Evolutionary conservation across 2,113 vertebrate genomes (phyloP).

Genomic region (Siniperca knerii): DNA sequence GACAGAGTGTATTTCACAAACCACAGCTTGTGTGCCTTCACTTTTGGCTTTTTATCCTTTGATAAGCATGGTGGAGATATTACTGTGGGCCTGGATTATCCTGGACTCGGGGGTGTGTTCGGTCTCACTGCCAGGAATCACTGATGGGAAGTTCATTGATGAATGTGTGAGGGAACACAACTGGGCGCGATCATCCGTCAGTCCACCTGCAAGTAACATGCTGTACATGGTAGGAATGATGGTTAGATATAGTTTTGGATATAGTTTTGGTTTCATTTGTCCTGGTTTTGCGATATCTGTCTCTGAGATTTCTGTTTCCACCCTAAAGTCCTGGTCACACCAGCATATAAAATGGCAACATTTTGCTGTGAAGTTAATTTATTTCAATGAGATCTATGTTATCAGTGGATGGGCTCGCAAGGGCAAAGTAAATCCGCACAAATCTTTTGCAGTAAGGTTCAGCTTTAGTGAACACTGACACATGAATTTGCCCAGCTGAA

Average conservation of each 20-base stretch:
- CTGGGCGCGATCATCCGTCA: constrained; percentile 42
- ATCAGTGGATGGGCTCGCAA: not conserved
- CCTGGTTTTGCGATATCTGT: no score
- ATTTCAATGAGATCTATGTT: no score
- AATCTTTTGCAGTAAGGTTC: not conserved
- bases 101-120: not conserved
- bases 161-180: constrained; percentile 74
- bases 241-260: not conserved
- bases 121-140: constrained; percentile 56
- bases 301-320: no score
- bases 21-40: not conserved
- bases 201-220: constrained; percentile 70
- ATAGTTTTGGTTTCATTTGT: not conserved
- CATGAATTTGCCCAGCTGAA: not conserved
- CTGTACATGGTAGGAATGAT: constrained; percentile 73
- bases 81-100: constrained; percentile 31
- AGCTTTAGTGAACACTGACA: not conserved
- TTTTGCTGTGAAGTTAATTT: not conserved
- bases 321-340: not conserved
- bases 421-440: not conserved
- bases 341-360: not conserved
- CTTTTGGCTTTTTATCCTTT: rapidly evolving
- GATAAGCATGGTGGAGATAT: constrained; percentile 21
- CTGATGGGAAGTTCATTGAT: constrained; percentile 52
- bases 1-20: not conserved